These are phyloP conservation scores for Centropyge bicolor DNA, from an alignment of 2,797 vertebrate genomes.

Conservation along the genomic window DNA sequence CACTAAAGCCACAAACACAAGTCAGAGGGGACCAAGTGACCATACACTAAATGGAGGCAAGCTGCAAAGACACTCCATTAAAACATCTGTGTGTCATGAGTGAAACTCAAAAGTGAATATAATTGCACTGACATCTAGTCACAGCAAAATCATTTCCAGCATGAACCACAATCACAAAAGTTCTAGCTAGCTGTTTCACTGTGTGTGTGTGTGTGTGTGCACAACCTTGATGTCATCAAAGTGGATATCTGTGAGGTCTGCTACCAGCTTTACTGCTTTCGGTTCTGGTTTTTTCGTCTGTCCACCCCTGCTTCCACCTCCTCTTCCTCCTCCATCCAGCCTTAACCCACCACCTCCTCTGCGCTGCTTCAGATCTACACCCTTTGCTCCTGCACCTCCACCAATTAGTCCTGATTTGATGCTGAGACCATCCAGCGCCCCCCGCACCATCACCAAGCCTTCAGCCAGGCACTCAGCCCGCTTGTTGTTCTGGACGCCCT, in stretches of 20 bases:
- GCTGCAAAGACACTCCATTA: not conserved
- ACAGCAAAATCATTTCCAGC: not conserved
- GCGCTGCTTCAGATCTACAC: constrained; percentile 60
- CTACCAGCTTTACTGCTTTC: constrained; percentile 82
- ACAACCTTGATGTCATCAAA: constrained; percentile 83
- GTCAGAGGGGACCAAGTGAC: not conserved
- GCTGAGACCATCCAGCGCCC: constrained; percentile 71
- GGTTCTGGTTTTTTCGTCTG: constrained; percentile 69
- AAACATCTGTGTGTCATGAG: not conserved
- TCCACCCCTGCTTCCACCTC: constrained; percentile 53
- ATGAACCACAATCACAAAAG: not conserved
- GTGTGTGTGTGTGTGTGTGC: not conserved
- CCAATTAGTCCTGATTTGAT: constrained; percentile 35
- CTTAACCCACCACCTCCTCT: constrained; percentile 59
- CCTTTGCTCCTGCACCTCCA: constrained; percentile 39
- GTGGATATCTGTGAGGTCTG: constrained; percentile 82
- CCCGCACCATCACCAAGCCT: constrained; percentile 76
- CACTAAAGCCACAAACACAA: not conserved
- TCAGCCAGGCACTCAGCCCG: constrained; percentile 77
- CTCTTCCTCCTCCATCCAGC: constrained; percentile 67
- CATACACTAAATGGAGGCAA: not conserved
- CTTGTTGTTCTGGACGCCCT: constrained; percentile 71
- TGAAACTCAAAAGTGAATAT: not conserved
- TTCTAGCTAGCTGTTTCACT: not conserved
- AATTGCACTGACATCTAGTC: not conserved